Percentiles rank a stretch among this genome's conserved stretches.
Evolutionary conservation across 2,113 vertebrate species (phyloP).

Genomic region (Manacus vitellinus): DNA sequence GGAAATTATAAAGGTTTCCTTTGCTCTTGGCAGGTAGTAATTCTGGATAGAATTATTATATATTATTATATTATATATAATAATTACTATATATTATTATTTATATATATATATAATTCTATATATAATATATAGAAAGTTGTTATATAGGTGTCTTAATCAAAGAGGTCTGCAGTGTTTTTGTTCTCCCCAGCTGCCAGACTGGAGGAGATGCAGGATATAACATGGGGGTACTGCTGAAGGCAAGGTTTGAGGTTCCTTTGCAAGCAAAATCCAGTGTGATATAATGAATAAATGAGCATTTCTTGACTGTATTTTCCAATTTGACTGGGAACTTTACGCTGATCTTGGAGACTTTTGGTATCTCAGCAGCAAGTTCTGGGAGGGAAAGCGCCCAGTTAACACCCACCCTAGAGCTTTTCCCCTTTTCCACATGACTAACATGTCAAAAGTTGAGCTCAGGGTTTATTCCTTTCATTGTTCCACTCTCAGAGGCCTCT

Average conservation of each 20-base stretch:
- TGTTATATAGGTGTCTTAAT: background rate
- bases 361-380: background rate
- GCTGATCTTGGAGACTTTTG: background rate
- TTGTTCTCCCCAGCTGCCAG: background rate
- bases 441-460: background rate
- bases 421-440: background rate
- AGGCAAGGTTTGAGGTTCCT: background rate
- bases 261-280: background rate
- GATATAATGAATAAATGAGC: background rate
- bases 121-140: background rate
- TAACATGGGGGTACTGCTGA: background rate
- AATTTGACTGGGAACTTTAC: background rate
- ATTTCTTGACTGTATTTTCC: background rate
- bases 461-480: background rate
- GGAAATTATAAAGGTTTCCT: background rate
- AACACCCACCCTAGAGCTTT: background rate
- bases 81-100: background rate
- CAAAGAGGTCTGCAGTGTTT: background rate
- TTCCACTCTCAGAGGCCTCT: background rate
- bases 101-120: background rate
- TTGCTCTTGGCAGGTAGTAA: background rate
- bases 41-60: background rate
- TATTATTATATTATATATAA: background rate
- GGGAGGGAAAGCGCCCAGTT: background rate
- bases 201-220: background rate